A percentile compares a stretch with the other conserved stretches of the same genome.
Conservation (phyloP, 2,888 invertebrate genomes). For the Hermaeophaga mercurialis region DNA sequence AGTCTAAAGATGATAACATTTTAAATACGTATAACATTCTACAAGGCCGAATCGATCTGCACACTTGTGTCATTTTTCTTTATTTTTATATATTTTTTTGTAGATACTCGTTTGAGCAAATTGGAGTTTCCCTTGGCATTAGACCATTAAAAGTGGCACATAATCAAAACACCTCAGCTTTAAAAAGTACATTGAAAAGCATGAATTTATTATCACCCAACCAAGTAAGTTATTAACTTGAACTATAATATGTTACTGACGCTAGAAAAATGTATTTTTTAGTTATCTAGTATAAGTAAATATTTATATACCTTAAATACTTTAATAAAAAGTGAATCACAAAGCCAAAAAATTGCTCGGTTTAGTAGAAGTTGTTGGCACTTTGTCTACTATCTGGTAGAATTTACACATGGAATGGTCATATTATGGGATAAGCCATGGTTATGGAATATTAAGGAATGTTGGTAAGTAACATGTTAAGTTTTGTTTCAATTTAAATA, state of each 20-base stretch:
- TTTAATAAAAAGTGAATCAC: not conserved
- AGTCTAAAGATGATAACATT: too few relatives aligned
- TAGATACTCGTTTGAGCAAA: conserved; percentile 17
- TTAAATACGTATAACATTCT: too few relatives aligned
- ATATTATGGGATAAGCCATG: conserved; percentile 15
- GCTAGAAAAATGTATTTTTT: not conserved
- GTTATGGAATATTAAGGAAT: conserved; percentile 12
- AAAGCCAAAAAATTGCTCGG: not conserved
- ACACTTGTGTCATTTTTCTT: not conserved
- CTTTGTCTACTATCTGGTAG: conserved; percentile 2
- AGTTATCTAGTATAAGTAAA: conserved; percentile 8
- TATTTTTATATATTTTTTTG: conserved; percentile 1
- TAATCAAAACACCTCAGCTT: not conserved
- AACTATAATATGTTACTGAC: too few relatives aligned
- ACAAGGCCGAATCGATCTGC: not conserved
- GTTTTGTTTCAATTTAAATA: too few relatives aligned
- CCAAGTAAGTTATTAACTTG: conserved; percentile 5
- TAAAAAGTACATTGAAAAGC: not conserved
- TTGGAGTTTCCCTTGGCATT: conserved; percentile 11
- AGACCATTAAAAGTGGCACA: not conserved
- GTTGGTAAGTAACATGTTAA: conserved; percentile 15
- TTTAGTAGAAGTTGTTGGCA: conserved; percentile 17
- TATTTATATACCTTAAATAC: not conserved
- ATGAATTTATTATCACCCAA: not conserved
- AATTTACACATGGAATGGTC: conserved; percentile 1